Percentiles rank a stretch among this genome's conserved stretches.
Evolutionary conservation across 2,888 invertebrate genomes (phyloP).

Genomic region (Leptarthrus brevirostris): DNA sequence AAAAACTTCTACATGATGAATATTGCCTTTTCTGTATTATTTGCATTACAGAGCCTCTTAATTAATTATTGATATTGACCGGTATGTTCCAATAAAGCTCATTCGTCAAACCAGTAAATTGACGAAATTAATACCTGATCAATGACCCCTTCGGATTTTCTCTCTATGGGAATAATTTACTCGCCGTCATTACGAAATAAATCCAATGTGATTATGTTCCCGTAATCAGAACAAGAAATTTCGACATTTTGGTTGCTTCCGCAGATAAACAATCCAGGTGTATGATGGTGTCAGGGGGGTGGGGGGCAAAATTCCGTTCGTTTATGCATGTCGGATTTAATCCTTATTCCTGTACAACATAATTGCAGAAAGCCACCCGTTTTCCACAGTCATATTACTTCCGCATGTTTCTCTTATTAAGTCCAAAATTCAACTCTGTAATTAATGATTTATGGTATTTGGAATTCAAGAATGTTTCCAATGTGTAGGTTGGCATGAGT

Average conservation of each 20-base stretch:
- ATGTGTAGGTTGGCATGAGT: not conserved
- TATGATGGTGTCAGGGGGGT: not conserved
- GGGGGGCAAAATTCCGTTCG: not conserved
- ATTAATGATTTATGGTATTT: conserved; percentile 14
- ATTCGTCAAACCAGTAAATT: conserved; percentile 10
- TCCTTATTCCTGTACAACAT: conserved; percentile 16
- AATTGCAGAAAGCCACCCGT: conserved; percentile 18
- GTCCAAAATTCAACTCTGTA: conserved; percentile 22
- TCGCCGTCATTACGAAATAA: conserved; percentile 10
- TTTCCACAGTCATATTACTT: not conserved
- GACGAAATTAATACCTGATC: conserved; percentile 20
- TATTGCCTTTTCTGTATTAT: no score
- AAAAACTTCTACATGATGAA: no score
- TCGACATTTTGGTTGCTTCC: conserved; percentile 11
- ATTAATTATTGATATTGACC: conserved; percentile 12
- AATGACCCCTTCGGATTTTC: not conserved
- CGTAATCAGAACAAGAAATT: conserved; percentile 33
- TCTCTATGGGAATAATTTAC: conserved; percentile 10
- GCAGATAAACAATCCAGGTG: conserved; percentile 1
- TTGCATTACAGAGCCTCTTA: not conserved
- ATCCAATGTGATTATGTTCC: conserved; percentile 25
- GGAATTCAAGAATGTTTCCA: conserved; percentile 15
- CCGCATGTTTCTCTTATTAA: conserved; percentile 13
- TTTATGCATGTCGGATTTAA: conserved; percentile 32
- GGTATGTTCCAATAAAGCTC: conserved; percentile 13